Percentiles rank a stretch among this genome's conserved stretches.
Conservation (phyloP, 2,113 vertebrate genomes). For the Tetrao urogallus region DNA sequence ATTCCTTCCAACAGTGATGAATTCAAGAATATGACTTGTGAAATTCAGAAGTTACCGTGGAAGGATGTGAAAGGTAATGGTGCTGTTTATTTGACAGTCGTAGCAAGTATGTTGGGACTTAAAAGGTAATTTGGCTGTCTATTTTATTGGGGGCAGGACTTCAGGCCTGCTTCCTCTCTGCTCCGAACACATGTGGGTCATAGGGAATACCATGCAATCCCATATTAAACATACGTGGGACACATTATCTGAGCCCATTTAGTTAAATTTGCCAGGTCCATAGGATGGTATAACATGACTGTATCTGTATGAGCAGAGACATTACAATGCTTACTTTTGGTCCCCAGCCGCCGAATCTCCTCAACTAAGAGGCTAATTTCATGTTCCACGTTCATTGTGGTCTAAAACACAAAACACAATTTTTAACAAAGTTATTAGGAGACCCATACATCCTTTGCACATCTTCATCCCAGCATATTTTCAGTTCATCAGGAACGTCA, state of each 20-base stretch:
- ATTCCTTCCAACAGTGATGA: neutral
- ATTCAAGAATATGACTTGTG: neutral
- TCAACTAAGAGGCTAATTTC: conserved; percentile 88
- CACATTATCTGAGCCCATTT: neutral
- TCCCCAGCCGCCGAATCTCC: conserved; percentile 92
- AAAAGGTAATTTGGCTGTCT: neutral
- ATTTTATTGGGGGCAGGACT: neutral
- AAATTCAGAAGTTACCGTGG: neutral
- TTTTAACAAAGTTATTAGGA: neutral
- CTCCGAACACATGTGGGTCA: neutral
- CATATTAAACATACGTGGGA: neutral
- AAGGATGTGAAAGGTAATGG: neutral
- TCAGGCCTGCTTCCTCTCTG: neutral
- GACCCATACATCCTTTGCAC: neutral
- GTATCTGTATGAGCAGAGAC: neutral
- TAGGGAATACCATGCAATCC: neutral
- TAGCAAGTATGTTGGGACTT: fast-evolving
- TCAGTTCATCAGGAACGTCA: neutral
- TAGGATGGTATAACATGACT: neutral
- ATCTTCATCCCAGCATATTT: fast-evolving
- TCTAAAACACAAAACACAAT: conserved; percentile 53
- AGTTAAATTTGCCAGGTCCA: neutral
- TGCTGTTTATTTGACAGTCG: neutral
- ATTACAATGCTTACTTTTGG: conserved; percentile 84
- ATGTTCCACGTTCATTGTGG: conserved; percentile 89